These are phyloP conservation scores for Myanophis thanlyinensis DNA, from an alignment of 2,113 vertebrate genomes.

Conservation along the genomic window DNA sequence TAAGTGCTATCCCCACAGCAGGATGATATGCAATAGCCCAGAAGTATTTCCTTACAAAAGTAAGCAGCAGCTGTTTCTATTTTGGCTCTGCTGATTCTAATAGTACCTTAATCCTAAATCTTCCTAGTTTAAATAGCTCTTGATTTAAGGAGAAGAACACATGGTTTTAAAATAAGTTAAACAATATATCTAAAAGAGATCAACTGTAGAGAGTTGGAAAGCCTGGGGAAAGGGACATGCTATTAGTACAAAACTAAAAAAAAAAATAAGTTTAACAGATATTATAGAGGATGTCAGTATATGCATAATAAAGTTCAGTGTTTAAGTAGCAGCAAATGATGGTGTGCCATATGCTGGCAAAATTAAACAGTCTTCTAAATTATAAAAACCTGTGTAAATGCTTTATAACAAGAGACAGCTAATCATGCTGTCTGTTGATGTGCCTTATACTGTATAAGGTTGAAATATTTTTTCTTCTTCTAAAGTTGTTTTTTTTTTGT, in stretches of 20 bases:
- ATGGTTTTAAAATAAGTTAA: too few relatives aligned
- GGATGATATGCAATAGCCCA: too few relatives aligned
- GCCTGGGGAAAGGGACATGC: background rate
- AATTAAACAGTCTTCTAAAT: background rate
- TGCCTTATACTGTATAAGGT: background rate
- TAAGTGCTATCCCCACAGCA: too few relatives aligned
- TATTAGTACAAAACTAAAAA: background rate
- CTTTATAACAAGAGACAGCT: background rate
- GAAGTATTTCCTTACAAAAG: too few relatives aligned
- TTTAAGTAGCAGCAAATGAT: background rate
- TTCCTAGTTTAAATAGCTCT: too few relatives aligned
- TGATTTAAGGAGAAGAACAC: too few relatives aligned
- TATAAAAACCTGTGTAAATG: background rate
- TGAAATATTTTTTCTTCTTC: background rate
- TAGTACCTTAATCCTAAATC: too few relatives aligned
- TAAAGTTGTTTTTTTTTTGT: background rate
- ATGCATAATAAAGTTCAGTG: background rate
- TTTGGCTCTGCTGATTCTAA: too few relatives aligned
- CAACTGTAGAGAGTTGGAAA: background rate
- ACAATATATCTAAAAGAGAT: too few relatives aligned
- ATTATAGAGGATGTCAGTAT: background rate
- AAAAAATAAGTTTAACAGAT: too few relatives aligned
- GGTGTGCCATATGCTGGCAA: background rate
- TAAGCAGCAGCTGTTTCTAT: too few relatives aligned
- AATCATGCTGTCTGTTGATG: background rate